Evolutionary conservation across 2,797 vertebrate genomes (phyloP), one percentile per base, ranked within the genome.

Genomic region (Siniperca undulata): DNA sequence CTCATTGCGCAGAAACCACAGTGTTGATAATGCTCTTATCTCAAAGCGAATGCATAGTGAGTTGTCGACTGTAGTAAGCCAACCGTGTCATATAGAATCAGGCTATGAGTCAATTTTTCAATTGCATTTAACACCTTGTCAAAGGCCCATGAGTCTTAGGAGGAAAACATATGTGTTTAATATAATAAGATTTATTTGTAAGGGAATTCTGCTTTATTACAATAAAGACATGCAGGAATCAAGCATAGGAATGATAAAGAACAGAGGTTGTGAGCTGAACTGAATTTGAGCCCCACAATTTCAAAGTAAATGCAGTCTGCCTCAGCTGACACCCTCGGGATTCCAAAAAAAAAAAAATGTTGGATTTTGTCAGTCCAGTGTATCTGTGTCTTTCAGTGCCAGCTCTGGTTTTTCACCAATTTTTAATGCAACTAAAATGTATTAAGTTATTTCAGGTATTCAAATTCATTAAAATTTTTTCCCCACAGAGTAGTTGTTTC

Each of bases 1-100:
- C 92, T 94, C 91, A 93, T 94, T 95, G 93, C 88, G 80, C 91
- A 88, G 91, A 93, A 91, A 91, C 88, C 93, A 17, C 66, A 19
- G 70, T 83, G 88, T 73, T 89, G 94, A 94, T 93, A 94, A 87
- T 78, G 12, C 48, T 77, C 91, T 94, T 94, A 94, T 95, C 94
- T 83, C 67, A 70, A 70, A 76, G 77, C 75, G 44, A 91, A 94
- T 92, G 92, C 86, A 93, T 89, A 88, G 85, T 62, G 83, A 90
- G 88, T 89, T 85, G 93, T 88, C 80, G 80, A 87, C 90, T 86
- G 82, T 58, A 82, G 90, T 81, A 84, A 94, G 87, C 82, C 91
- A 89, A 92, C 82, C 90, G 53, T 93, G 93, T 89, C 91, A 74
- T 90, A 90, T 87, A 81, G 83, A 91, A 88, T 90, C 84, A 82